phyloP scores from a whole-genome alignment of 1,140 invertebrate species.

The Onthophagus taurus region DNA sequence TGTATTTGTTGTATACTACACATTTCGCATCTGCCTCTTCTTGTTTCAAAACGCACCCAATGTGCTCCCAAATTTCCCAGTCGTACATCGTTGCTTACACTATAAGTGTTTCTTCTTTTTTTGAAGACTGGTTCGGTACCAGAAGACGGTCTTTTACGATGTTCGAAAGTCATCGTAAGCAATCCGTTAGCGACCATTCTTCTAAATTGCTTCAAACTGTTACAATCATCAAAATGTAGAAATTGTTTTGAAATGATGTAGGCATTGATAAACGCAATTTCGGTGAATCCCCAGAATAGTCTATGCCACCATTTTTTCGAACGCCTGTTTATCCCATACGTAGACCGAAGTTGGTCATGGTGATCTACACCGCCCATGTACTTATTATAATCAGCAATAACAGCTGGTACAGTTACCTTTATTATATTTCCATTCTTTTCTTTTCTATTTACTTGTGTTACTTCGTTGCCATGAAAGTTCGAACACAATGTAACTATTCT shows the following conservation, averaged over 20 bases:
- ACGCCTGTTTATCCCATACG: conserved; percentile 31
- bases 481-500: conserved; percentile 33
- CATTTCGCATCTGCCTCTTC: conserved; percentile 33
- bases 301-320: conserved; percentile 36
- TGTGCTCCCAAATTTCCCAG: conserved; percentile 33
- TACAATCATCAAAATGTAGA: conserved; percentile 7
- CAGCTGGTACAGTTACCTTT: conserved; percentile 24
- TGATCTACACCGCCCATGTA: conserved; percentile 26
- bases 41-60: conserved; percentile 31
- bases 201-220: conserved; percentile 4
- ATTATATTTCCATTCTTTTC: conserved; percentile 22
- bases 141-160: conserved; percentile 24
- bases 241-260: conserved; percentile 4
- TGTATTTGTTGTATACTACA: conserved; percentile 32
- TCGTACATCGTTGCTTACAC: conserved; percentile 30
- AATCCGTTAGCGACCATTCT: conserved; percentile 11
- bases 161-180: conserved; percentile 24
- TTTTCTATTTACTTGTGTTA: conserved; percentile 25
- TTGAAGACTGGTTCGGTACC: conserved; percentile 23
- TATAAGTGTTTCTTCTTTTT: conserved; percentile 28
- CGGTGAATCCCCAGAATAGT: conserved; percentile 32
- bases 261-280: conserved; percentile 24
- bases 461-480: conserved; percentile 32
- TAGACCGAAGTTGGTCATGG: conserved; percentile 30
- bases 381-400: conserved; percentile 31